Percentiles rank a stretch among this genome's conserved stretches.
phyloP scores from a whole-genome alignment of 1,140 invertebrate genomes.

The Sycophaga agraensis region DNA sequence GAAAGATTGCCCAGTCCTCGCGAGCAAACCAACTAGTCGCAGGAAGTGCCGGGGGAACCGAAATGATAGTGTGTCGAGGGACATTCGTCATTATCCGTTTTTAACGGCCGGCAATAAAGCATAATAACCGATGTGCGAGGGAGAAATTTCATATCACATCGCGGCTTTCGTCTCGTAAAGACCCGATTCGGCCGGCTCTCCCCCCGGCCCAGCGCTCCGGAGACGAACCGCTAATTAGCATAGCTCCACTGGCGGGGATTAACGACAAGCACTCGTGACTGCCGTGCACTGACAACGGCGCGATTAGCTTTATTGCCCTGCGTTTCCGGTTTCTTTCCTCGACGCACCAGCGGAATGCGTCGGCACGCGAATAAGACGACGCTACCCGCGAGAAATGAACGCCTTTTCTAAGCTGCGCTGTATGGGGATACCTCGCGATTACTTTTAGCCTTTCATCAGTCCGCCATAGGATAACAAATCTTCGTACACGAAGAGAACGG shows the following conservation, averaged over 20 bases:
- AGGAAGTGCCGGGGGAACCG: too few species aligned
- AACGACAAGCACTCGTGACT: constrained; percentile 14
- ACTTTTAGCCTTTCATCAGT: constrained; percentile 5
- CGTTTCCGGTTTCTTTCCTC: constrained; percentile 10
- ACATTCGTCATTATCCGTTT: constrained; percentile 1
- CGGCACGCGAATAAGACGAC: constrained; percentile 3
- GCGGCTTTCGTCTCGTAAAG: background rate
- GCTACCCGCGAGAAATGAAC: background rate
- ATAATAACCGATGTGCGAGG: background rate
- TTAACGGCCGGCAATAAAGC: constrained; percentile 1
- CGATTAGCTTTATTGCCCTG: constrained; percentile 19
- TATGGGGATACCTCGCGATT: background rate
- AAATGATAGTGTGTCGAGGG: constrained; percentile 5
- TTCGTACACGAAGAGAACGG: too few species aligned
- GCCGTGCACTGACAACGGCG: constrained; percentile 8
- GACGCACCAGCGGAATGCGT: background rate
- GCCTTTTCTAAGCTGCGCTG: background rate
- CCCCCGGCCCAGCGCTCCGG: background rate
- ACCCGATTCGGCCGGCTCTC: background rate
- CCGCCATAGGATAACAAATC: constrained; percentile 1
- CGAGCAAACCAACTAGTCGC: too few species aligned
- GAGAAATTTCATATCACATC: constrained; percentile 11
- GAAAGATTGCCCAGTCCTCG: too few species aligned
- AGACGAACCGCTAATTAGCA: constrained; percentile 28
- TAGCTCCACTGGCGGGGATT: constrained; percentile 3